These are phyloP conservation scores for Mystacornis crossleyi DNA, from an alignment of 2,113 vertebrate species.

Conservation along the genomic window DNA sequence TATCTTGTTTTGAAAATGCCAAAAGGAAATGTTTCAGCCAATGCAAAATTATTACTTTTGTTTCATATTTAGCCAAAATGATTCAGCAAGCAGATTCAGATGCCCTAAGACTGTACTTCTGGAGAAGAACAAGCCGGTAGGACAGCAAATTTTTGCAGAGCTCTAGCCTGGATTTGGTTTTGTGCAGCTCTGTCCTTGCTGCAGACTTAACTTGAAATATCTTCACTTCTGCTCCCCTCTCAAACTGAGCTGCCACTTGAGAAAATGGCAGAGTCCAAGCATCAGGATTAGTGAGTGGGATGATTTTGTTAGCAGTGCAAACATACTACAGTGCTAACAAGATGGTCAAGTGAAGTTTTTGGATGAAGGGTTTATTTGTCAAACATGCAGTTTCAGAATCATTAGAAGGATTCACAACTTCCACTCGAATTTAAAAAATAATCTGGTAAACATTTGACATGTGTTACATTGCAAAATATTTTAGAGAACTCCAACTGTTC, in stretches of 20 bases:
- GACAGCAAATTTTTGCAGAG: background rate
- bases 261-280: background rate
- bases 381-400: background rate
- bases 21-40: background rate
- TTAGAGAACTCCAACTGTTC: background rate
- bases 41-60: background rate
- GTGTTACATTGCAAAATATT: constrained; percentile 19
- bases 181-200: background rate
- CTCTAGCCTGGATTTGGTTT: background rate
- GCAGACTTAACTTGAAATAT: background rate
- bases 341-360: constrained; percentile 12
- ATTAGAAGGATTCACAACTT: constrained; percentile 23
- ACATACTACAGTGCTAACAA: background rate
- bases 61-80: background rate
- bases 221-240: background rate
- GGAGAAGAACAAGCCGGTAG: background rate
- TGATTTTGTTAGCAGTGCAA: constrained; percentile 10
- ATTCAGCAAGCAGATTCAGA: background rate
- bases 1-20: background rate
- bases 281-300: background rate
- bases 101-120: background rate
- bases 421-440: background rate
- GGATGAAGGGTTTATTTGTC: constrained; percentile 22
- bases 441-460: constrained; percentile 21
- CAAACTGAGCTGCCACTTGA: background rate